Evolutionary conservation across 2,888 invertebrate species (phyloP).

Genomic region (Tubulanus polymorphus): DNA sequence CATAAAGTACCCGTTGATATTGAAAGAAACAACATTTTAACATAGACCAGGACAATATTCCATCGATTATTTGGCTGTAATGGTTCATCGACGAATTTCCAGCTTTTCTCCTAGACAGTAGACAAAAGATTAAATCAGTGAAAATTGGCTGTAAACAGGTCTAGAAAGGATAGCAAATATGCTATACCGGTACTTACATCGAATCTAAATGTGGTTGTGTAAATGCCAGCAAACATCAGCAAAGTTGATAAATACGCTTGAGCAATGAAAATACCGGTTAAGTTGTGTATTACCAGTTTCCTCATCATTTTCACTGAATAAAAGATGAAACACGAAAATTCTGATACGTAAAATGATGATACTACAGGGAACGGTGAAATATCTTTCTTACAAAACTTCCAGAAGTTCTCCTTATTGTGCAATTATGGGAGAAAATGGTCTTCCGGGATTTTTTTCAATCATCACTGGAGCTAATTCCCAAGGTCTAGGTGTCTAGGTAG

Average conservation of each 20-base stretch:
- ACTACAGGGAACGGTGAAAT: too few relatives aligned
- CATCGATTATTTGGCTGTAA: too few relatives aligned
- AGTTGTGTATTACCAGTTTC: too few relatives aligned
- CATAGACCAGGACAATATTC: constrained; percentile 28
- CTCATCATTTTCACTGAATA: too few relatives aligned
- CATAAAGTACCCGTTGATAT: constrained; percentile 39
- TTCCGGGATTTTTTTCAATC: too few relatives aligned
- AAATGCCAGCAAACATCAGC: constrained; percentile 35
- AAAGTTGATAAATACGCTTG: constrained; percentile 34
- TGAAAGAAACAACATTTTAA: constrained; percentile 35
- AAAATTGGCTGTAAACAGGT: neutral
- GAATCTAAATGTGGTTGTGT: constrained; percentile 32
- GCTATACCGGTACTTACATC: constrained; percentile 21
- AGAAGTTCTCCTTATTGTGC: too few relatives aligned
- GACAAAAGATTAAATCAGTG: neutral
- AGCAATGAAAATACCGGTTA: constrained; percentile 27
- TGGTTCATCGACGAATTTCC: constrained; percentile 33
- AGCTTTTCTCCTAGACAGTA: constrained; percentile 26
- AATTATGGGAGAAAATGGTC: too few relatives aligned
- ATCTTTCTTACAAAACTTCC: too few relatives aligned
- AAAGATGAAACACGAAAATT: too few relatives aligned
- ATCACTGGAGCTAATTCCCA: too few relatives aligned
- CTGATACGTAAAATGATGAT: too few relatives aligned
- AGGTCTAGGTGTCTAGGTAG: too few relatives aligned
- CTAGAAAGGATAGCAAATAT: neutral